Evolutionary conservation across 2,797 vertebrate species (phyloP).

Genomic region (Centropyge bicolor): DNA sequence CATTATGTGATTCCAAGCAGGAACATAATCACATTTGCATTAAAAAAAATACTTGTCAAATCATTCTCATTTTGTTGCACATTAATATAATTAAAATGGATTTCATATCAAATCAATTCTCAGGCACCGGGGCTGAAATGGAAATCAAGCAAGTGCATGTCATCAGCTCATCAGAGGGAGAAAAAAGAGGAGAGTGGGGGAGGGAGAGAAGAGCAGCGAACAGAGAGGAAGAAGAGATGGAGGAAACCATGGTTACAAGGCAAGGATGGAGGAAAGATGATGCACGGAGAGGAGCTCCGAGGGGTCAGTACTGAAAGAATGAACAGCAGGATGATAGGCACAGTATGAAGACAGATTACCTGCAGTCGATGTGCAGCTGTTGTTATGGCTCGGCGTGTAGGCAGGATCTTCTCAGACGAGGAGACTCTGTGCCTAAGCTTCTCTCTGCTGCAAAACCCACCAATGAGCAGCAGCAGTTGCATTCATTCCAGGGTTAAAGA

Average conservation of each 20-base stretch:
- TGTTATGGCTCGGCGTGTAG: constrained; percentile 40
- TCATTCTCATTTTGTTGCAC: not conserved
- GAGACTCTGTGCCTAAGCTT: constrained; percentile 59
- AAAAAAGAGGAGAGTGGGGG: constrained; percentile 60
- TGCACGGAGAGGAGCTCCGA: constrained; percentile 26
- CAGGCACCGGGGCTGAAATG: constrained; percentile 45
- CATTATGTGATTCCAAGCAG: not conserved
- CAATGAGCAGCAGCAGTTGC: constrained; percentile 52
- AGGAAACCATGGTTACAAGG: constrained; percentile 77
- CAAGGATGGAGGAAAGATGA: constrained; percentile 56
- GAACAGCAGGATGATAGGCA: not conserved
- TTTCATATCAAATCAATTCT: constrained; percentile 43
- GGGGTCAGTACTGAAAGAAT: constrained; percentile 19
- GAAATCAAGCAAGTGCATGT: constrained; percentile 65
- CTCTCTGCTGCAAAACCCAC: constrained; percentile 64
- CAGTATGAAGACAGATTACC: constrained; percentile 72
- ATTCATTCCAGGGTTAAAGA: constrained; percentile 73
- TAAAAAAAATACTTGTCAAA: not conserved
- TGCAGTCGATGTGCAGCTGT: constrained; percentile 67
- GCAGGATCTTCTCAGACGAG: constrained; percentile 66
- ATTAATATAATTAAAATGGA: constrained; percentile 9
- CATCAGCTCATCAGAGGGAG: constrained; percentile 66
- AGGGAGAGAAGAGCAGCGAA: constrained; percentile 57
- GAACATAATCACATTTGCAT: not conserved
- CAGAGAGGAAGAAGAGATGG: constrained; percentile 66